phyloP scores from a whole-genome alignment of 2,113 vertebrate genomes.

The Sakesphorus luctuosus region DNA sequence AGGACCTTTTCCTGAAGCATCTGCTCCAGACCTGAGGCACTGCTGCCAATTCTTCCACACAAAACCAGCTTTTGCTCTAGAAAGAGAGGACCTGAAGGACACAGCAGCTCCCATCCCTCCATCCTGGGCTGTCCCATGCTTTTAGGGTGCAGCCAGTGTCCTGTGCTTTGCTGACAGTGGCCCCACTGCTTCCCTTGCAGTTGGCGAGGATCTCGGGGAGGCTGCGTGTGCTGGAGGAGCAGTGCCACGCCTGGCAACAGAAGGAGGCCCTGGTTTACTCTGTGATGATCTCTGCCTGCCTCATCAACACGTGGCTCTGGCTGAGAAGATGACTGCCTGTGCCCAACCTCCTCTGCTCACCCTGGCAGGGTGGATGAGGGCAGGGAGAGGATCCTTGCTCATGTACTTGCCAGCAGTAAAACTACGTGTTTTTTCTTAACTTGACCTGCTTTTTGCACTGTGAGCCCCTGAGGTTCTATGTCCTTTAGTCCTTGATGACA shows the following conservation, averaged over 20 bases:
- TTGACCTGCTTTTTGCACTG: background rate
- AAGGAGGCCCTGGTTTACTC: conserved; percentile 77
- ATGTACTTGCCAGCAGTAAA: background rate
- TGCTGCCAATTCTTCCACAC: background rate
- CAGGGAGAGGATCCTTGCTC: background rate
- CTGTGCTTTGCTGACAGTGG: background rate
- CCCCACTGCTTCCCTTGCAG: conserved; percentile 52
- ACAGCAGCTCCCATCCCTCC: background rate
- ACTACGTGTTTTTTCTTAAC: background rate
- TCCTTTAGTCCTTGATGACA: background rate
- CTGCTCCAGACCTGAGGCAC: background rate
- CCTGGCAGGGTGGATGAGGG: background rate
- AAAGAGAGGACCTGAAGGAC: background rate
- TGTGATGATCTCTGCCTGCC: conserved; percentile 69
- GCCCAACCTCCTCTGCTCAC: fast-evolving
- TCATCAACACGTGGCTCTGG: conserved; percentile 84
- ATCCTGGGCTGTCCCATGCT: fast-evolving
- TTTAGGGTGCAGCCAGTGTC: background rate
- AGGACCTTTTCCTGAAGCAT: background rate
- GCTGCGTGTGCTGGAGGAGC: conserved; percentile 75
- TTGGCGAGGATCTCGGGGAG: conserved; percentile 73
- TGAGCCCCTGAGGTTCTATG: background rate
- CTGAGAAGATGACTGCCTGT: conserved; percentile 36
- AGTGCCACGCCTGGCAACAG: conserved; percentile 56
- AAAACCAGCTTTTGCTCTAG: background rate